phyloP scores from a whole-genome alignment of 2,888 invertebrate genomes.

The Caradrina clavipalpis region DNA sequence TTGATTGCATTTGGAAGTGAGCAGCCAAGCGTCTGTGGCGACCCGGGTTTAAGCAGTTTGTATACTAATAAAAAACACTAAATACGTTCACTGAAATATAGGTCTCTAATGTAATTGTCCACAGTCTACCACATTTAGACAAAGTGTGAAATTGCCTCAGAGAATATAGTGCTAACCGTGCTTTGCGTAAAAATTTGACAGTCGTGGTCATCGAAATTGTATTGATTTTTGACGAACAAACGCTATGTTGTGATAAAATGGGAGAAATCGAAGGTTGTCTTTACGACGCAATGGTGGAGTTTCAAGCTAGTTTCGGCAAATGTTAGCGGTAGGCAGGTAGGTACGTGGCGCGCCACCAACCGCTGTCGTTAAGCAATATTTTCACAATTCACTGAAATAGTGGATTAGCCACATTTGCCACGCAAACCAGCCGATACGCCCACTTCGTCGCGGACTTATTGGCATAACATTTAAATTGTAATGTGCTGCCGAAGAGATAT shows the following conservation, averaged over 20 bases:
- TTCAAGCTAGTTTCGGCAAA: constrained; percentile 76
- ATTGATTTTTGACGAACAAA: constrained; percentile 78
- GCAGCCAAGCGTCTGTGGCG: constrained; percentile 21
- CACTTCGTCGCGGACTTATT: constrained; percentile 62
- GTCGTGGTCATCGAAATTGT: constrained; percentile 70
- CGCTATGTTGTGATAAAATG: constrained; percentile 79
- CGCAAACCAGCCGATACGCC: constrained; percentile 71
- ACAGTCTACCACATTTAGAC: constrained; percentile 63
- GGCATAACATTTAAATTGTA: constrained; percentile 27
- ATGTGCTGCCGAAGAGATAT: constrained; percentile 8
- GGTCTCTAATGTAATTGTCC: constrained; percentile 69
- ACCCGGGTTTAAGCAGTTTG: constrained; percentile 64
- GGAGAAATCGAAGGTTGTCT: constrained; percentile 83
- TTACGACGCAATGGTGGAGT: constrained; percentile 73
- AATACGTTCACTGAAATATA: constrained; percentile 66
- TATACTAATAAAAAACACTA: constrained; percentile 66
- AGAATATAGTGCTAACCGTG: constrained; percentile 62
- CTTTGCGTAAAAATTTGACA: constrained; percentile 72
- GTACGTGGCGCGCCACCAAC: constrained; percentile 70
- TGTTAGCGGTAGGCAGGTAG: constrained; percentile 68
- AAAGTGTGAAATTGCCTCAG: constrained; percentile 67
- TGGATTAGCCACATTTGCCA: constrained; percentile 80
- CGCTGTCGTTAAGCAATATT: constrained; percentile 77
- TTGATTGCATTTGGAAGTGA: constrained; percentile 70
- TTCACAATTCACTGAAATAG: constrained; percentile 84